Conservation (phyloP, 2,113 vertebrate species). For the Hippocampus guttulatus region DNA sequence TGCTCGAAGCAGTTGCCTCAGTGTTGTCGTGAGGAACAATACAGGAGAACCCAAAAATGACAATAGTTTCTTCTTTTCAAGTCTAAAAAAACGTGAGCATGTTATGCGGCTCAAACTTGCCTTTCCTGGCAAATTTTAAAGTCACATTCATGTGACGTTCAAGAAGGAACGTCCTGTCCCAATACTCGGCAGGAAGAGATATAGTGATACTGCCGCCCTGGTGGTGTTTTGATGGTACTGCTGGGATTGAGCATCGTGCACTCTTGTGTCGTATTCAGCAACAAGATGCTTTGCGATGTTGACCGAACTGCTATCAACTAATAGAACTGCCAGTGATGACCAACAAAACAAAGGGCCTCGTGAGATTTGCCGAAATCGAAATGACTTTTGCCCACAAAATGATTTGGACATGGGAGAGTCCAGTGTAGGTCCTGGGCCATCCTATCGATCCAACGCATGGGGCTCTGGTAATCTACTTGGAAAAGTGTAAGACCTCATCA, state of each 20-base stretch:
- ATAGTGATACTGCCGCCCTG: neutral
- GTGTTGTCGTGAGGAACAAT: no score
- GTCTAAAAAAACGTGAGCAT: neutral
- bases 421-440: neutral
- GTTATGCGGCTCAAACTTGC: neutral
- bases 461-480: neutral
- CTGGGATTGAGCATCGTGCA: no score
- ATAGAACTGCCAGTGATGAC: neutral
- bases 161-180: no score
- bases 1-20: no score
- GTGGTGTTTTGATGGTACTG: neutral
- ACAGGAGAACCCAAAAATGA: no score
- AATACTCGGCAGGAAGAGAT: neutral
- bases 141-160: neutral
- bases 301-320: no score
- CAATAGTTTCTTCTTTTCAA: no score
- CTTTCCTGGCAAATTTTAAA: neutral
- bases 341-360: neutral
- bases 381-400: no score
- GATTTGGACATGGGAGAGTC: neutral
- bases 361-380: no score
- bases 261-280: neutral
- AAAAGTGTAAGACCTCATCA: neutral
- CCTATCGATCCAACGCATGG: no score
- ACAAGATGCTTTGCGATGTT: neutral